Base-by-base conservation (phyloP, 2,113 vertebrate genomes). In the Spea bombifrons region DNA sequence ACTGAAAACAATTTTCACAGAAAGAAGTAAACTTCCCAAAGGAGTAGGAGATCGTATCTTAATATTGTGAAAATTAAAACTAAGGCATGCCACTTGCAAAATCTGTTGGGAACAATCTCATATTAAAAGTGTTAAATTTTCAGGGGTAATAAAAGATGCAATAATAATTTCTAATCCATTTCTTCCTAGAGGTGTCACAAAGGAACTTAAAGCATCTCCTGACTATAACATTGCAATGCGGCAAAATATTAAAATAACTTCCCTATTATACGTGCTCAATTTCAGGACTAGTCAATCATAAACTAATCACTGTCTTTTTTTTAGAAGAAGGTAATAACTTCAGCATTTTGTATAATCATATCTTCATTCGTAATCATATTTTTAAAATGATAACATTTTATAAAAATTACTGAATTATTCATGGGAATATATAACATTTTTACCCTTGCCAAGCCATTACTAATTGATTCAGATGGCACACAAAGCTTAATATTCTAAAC, bases 41-140 rank as follows among this genome's bases (percentile, higher is more conserved):
- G 81, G 85, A 53, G 73, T 83, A 75, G 59, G 73, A 83, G 83
- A 78, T 3, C 59, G 48, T 76, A 82, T 63, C 76, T 83, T 90
- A 87, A 87, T 85, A 81, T 76, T 87, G 87, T 73, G 83, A 88
- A 87, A 86, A 88, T 88, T 84, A 89, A 89, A 84, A 84, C 83
- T 85, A 75, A 81, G 67, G 73, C 76, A 71, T 84, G 9, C 66
- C 81, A 81, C 78, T 81, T 84, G 82, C 85, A 83, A 88, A 86
- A 59, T 46, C 82, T 82, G 64, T 49, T 80, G 75, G 82, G 82
- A 83, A 83, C 84, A 83, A 79, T 55, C 5, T 76, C 16, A 86
- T 87, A 85, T 85, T 53, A 83, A 84, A 69, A 81, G 68, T 86
- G 81, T 88, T 86, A 87, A 83, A 82, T 76, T 85, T 83, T 85